Base-by-base conservation (phyloP, 2,888 invertebrate genomes). In the Clanis bilineata region DNA sequence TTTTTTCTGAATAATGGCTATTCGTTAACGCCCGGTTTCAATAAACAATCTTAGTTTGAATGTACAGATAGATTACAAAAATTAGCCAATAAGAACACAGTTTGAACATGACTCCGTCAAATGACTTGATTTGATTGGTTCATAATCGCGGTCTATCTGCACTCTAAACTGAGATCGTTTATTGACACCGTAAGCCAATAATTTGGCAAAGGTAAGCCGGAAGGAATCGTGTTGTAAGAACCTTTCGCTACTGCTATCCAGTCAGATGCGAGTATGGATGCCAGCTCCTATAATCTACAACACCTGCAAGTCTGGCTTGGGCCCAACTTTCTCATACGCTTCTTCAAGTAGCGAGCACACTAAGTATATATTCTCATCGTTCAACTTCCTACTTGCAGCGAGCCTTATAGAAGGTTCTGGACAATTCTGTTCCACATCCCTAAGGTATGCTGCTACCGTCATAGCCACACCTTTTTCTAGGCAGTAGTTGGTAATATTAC, bases 341-440 rank as follows among this genome's bases (percentile, higher is more conserved):
- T 90, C 86, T 21, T 89, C 90, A 7, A 93, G 70, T 36, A 92
- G 62, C 0, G 73, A 62, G 25, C 86, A 85, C 4, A 92, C 71
- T 23, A 80, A 51, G 0, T 83, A 61, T n/a, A 97, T 94, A 65
- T 95, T 95, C 0, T 91, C 88, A 59, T 94, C 86, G 0, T 93
- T 93, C 12, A 97, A 80, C 57, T 94, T 92, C 39, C 93, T 93
- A 74, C 95, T 96, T 0, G 95, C 93, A 0, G 95, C 94, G 43
- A 97, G 79, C 51, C 97, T 93, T 51, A 98, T 94, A 63, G 96
- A 96, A 0, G 96, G 95, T 64, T 94, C 93, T 0, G 95, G 95
- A 32, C 94, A 90, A 54, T 93, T 86, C 7, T 90, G 86, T 76
- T 97, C 97, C 0, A 93, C 88, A 12, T 94, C 91, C 36, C 95